Evolutionary conservation across 2,797 vertebrate genomes (phyloP), one percentile per base, ranked within the genome.

Genomic region (Strix occidentalis): DNA sequence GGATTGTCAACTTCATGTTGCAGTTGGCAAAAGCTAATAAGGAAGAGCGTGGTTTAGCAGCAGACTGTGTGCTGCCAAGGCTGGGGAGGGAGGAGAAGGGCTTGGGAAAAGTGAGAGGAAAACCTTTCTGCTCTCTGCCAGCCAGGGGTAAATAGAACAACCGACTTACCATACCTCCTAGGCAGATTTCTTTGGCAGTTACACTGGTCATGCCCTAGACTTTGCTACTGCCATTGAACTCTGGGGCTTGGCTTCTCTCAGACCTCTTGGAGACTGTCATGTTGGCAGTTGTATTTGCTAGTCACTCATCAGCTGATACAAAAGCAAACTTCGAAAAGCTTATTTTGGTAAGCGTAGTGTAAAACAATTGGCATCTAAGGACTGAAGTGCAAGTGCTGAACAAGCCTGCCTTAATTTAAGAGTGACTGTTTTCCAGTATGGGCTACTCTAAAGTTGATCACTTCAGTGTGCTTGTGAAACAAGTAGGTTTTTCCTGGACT

Each of bases 121-220:
- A 74, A 50, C 8, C 61, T 69, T 77, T 54, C 39, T 87, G 58
- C 39, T 63, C 8, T 94, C 66, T 75, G 84, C 18, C 84, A 89
- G 66, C 25, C 31, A 46, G 69, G 70, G 37, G 63, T 66, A 63
- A 70, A 10, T 14, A 43, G 65, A 78, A 86, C 33, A 80, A 1
- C 11, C 4, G 8, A 41, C 50, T 64, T 58, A 4, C 18, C 0
- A 0, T 16, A 3, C 5, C 31, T 58, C 18, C 18, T 35, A 50
- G 41, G n/a, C 57, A 41, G 37, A 51, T 37, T 68, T 51, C 41
- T 80, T 51, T 64, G 24, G 61, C 43, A 28, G 19, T 33, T 65
- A 4, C 10, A 1, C 24, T 74, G 57, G 13, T 14, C 0, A 0
- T 87, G 43, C 64, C 53, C 72, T 39, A 20, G n/a, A 86, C 50